Base-by-base conservation (phyloP, 2,888 invertebrate genomes). In the Epirrhoe tristata region DNA sequence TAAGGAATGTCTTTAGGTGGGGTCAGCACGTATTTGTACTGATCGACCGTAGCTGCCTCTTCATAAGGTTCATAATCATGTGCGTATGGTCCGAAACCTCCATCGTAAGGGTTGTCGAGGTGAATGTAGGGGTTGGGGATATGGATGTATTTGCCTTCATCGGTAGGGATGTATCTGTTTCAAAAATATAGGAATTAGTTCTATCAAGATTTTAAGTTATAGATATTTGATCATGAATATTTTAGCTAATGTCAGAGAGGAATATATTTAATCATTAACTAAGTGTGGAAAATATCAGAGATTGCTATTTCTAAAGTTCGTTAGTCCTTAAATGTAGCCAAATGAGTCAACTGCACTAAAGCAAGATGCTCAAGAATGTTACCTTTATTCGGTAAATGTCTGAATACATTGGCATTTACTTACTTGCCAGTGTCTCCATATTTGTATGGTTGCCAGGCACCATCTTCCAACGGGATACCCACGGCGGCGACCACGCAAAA, bases 91-190 rank as follows among this genome's bases (percentile, higher is more conserved):
- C 91, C 91, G 60, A 73, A 92, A 39, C 91, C 93, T 14, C 93
- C 92, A 53, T 83, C 91, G 73, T 93, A 93, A 16, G 93, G 93
- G 69, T 92, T 92, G 76, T 93, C 88, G 39, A 91, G 75, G 73
- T 95, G 95, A 66, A 91, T 87, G 81, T 94, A 94, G 0, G 94
- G 93, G 71, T 93, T 91, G 4, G 93, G 94, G 63, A 92, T 78
- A 74, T 95, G 95, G 36, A 93, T 79, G 77, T 94, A 94, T 81
- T 89, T 93, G 2, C 94, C 94, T 70, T 93, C 93, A 63, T 94
- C 79, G 36, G 82, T 80, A 4, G 94, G 94, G 56, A 78, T 91
- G 80, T 95, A 95, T 71, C 91, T 93, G 78, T 63, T 61, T 72
- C 78, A 39, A 74, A 69, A 72, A 39, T 1, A 14, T 10, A 14